Conservation (phyloP, 2,888 invertebrate genomes). For the Lymantria dispar region DNA sequence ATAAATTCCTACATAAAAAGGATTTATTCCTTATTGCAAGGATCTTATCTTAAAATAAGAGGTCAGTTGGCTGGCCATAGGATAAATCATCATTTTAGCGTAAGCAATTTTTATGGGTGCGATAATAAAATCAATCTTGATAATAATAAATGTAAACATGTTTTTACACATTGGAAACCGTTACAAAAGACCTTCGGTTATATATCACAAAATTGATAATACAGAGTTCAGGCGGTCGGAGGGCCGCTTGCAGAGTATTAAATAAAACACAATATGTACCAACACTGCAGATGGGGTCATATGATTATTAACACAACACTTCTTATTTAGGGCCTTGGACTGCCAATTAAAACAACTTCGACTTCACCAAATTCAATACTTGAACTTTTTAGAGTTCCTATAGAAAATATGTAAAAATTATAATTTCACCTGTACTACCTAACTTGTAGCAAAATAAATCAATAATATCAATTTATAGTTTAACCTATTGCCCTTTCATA, state of each 20-base stretch:
- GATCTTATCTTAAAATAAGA: too few relatives aligned
- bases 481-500: too few relatives aligned
- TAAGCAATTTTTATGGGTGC: not conserved
- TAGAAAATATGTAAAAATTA: too few relatives aligned
- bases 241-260: slow-evolving; percentile 31
- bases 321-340: slow-evolving; percentile 38
- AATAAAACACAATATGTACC: slow-evolving; percentile 50
- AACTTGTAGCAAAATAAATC: too few relatives aligned
- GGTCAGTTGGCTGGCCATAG: too few relatives aligned
- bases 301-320: slow-evolving; percentile 55
- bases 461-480: too few relatives aligned
- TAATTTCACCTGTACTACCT: too few relatives aligned
- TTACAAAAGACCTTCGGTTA: slow-evolving; percentile 26
- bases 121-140: slow-evolving; percentile 10
- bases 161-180: slow-evolving; percentile 19
- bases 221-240: slow-evolving; percentile 33
- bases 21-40: too few relatives aligned
- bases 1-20: too few relatives aligned
- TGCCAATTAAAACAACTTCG: slow-evolving; percentile 44
- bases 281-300: slow-evolving; percentile 66
- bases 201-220: slow-evolving; percentile 36
- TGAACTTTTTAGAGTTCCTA: too few relatives aligned
- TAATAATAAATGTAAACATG: slow-evolving; percentile 11
- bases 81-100: too few relatives aligned
- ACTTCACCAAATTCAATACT: slow-evolving; percentile 7